These are phyloP conservation scores for Cettia cetti DNA, from an alignment of 2,113 vertebrate species.

Conservation along the genomic window DNA sequence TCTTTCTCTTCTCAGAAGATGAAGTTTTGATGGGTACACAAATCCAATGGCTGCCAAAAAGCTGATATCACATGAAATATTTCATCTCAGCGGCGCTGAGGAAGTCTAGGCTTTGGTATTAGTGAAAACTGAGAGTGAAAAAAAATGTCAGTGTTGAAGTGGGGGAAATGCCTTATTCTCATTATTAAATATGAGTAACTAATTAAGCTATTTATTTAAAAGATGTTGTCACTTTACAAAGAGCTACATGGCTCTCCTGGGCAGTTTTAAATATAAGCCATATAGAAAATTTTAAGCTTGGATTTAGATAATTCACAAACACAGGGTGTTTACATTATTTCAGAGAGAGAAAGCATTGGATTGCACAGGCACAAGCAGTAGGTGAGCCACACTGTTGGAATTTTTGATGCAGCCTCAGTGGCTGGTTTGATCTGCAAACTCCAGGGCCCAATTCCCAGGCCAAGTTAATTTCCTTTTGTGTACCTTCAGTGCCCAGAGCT, in stretches of 20 bases:
- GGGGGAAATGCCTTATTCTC: neutral
- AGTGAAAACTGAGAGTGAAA: slow-evolving; percentile 48
- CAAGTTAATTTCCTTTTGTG: slow-evolving; percentile 3
- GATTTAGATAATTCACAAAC: neutral
- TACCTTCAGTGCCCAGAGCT: neutral
- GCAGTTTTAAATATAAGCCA: slow-evolving; percentile 41
- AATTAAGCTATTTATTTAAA: neutral
- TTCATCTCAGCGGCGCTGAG: slow-evolving; percentile 50
- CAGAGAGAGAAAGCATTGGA: neutral
- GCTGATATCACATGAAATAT: slow-evolving; percentile 61
- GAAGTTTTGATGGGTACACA: slow-evolving; percentile 66
- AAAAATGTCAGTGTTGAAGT: slow-evolving; percentile 6
- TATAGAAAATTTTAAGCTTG: neutral
- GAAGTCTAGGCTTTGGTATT: slow-evolving; percentile 34
- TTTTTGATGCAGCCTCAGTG: slow-evolving; percentile 26
- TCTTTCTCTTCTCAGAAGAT: slow-evolving; percentile 71
- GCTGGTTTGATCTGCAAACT: slow-evolving; percentile 30
- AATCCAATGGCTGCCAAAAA: slow-evolving; percentile 64
- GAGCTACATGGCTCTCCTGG: neutral
- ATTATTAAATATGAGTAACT: slow-evolving; percentile 43
- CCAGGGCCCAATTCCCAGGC: slow-evolving; percentile 4
- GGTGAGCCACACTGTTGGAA: neutral
- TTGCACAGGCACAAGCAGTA: slow-evolving; percentile 7
- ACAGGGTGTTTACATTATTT: slow-evolving; percentile 18
- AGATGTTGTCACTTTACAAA: neutral